Evolutionary conservation across 2,888 invertebrate genomes (phyloP).

Genomic region (Drepanosiphum platanoidis): DNA sequence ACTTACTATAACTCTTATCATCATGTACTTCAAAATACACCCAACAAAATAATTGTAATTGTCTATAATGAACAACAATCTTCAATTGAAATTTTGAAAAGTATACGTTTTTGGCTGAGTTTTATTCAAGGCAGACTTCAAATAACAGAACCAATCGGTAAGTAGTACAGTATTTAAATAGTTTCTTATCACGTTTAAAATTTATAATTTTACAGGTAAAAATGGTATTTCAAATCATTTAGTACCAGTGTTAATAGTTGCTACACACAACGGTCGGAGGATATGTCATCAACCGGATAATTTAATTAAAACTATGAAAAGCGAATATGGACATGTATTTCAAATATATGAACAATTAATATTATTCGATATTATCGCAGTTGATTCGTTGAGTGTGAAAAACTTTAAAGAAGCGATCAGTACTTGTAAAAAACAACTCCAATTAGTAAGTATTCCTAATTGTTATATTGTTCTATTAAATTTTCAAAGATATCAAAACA

Average conservation of each 20-base stretch:
- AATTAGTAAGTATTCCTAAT: slow-evolving; percentile 38
- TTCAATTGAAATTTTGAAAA: slow-evolving; percentile 74
- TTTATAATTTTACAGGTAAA: slow-evolving; percentile 23
- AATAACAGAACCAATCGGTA: slow-evolving; percentile 73
- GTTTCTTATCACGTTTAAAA: not conserved
- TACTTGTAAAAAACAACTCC: slow-evolving; percentile 51
- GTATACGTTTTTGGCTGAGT: slow-evolving; percentile 79
- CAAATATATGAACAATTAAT: slow-evolving; percentile 46
- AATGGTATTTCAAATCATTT: slow-evolving; percentile 55
- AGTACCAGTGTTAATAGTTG: slow-evolving; percentile 48
- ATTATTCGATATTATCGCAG: slow-evolving; percentile 41
- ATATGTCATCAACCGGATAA: slow-evolving; percentile 35
- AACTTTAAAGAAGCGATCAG: slow-evolving; percentile 57
- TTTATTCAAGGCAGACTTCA: slow-evolving; percentile 76
- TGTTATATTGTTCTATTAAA: not conserved
- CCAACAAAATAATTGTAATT: slow-evolving; percentile 69
- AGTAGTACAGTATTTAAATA: slow-evolving; percentile 63
- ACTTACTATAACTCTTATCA: slow-evolving; percentile 78
- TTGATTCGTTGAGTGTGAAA: slow-evolving; percentile 53
- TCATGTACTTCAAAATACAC: slow-evolving; percentile 74
- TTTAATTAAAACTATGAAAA: slow-evolving; percentile 49
- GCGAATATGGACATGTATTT: slow-evolving; percentile 53
- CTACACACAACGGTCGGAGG: slow-evolving; percentile 35
- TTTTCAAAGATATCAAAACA: not conserved
- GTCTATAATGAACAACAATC: slow-evolving; percentile 77